A percentile compares a stretch with the other conserved stretches of the same genome.
Evolutionary conservation across 2,888 invertebrate genomes (phyloP).

Genomic region (Torymus aiolomorphi): DNA sequence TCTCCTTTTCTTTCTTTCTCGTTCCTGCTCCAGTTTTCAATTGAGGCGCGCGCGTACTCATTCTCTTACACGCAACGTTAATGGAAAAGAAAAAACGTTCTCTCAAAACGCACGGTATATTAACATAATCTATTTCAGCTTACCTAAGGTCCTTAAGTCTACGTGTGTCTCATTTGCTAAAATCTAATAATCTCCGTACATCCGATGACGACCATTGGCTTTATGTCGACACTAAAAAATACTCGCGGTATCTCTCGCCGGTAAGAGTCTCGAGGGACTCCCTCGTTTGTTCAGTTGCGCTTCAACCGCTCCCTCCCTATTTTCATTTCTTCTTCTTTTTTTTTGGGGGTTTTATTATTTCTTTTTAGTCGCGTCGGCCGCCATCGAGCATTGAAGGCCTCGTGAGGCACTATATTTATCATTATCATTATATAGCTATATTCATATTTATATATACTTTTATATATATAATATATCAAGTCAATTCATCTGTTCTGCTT

Average conservation of each 20-base stretch:
- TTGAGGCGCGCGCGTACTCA: conserved; percentile 3
- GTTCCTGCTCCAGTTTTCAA: background rate
- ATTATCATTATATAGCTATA: conserved; percentile 68
- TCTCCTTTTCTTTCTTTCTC: background rate
- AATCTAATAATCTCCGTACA: conserved; percentile 74
- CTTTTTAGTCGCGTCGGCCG: conserved; percentile 57
- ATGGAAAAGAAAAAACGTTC: conserved; percentile 25
- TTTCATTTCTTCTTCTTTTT: background rate
- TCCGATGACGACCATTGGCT: conserved; percentile 53
- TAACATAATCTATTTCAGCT: conserved; percentile 25
- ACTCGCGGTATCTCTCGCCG: conserved; percentile 15
- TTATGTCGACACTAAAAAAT: conserved; percentile 37
- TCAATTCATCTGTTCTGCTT: conserved; percentile 58
- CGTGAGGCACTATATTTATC: conserved; percentile 73
- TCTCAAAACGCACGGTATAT: conserved; percentile 57
- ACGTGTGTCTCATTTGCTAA: conserved; percentile 17
- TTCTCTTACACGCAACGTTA: conserved; percentile 15
- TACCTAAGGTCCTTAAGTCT: conserved; percentile 49
- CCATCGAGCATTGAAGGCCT: conserved; percentile 73
- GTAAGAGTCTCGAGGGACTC: conserved; percentile 18
- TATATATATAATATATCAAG: conserved; percentile 63
- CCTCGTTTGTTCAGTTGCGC: conserved; percentile 14
- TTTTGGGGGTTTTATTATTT: conserved; percentile 16
- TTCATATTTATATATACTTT: conserved; percentile 53
- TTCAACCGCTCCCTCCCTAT: background rate